Evolutionary conservation across 2,888 invertebrate species (phyloP).

Genomic region (Dicyrtomina minuta): DNA sequence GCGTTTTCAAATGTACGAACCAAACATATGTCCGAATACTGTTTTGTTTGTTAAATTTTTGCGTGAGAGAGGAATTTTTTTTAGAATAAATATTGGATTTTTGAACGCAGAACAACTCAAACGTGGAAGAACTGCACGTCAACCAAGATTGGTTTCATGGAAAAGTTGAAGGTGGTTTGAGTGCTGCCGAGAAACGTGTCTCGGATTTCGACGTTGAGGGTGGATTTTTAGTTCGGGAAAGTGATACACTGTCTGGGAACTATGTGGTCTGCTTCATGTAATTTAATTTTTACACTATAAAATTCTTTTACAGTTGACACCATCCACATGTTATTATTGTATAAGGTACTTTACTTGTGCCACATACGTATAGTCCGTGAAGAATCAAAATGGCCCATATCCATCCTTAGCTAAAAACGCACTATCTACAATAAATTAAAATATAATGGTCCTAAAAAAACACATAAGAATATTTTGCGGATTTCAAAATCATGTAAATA

Average conservation of each 20-base stretch:
- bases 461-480: too few relatives aligned
- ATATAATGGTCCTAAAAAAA: too few relatives aligned
- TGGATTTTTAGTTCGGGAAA: slow-evolving; percentile 86
- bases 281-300: slow-evolving; percentile 51
- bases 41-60: background rate
- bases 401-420: too few relatives aligned
- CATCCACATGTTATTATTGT: too few relatives aligned
- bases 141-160: slow-evolving; percentile 94
- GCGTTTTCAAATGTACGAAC: background rate
- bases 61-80: background rate
- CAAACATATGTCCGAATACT: background rate
- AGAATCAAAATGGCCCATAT: too few relatives aligned
- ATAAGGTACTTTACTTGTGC: too few relatives aligned
- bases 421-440: too few relatives aligned
- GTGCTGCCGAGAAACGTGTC: slow-evolving; percentile 66
- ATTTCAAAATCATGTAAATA: too few relatives aligned
- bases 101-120: background rate
- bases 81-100: background rate
- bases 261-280: slow-evolving; percentile 91
- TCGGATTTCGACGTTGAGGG: slow-evolving; percentile 82
- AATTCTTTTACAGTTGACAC: background rate
- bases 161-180: slow-evolving; percentile 67
- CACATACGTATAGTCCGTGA: too few relatives aligned
- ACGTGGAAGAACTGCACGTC: slow-evolving; percentile 73
- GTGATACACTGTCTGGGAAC: slow-evolving; percentile 92